Evolutionary conservation across 2,888 invertebrate genomes (phyloP).

Genomic region (Eristalis intricaria): DNA sequence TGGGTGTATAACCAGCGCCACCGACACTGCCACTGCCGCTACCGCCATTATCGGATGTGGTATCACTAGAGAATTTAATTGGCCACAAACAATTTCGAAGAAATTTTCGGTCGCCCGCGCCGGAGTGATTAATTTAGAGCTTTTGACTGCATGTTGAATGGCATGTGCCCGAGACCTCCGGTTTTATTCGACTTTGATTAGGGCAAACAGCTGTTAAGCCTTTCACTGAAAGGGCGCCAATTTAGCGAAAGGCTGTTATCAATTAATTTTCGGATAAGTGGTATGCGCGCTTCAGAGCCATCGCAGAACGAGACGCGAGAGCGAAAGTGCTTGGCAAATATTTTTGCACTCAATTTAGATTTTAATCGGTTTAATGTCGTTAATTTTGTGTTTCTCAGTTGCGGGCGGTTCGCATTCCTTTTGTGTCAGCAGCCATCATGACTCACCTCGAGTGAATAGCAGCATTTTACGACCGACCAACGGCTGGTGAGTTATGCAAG

Average conservation of each 20-base stretch:
- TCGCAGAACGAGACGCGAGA: neutral
- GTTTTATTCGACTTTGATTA: conserved; percentile 56
- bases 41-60: conserved; percentile 17
- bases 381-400: conserved; percentile 9
- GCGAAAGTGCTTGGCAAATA: conserved; percentile 19
- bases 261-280: conserved; percentile 43
- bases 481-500: neutral
- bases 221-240: conserved; percentile 16
- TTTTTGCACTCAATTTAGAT: conserved; percentile 64
- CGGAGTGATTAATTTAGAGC: conserved; percentile 60
- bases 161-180: neutral
- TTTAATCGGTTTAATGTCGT: conserved; percentile 51
- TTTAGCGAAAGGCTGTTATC: conserved; percentile 46
- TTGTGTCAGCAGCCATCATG: neutral
- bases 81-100: conserved; percentile 41
- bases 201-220: conserved; percentile 38
- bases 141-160: conserved; percentile 44
- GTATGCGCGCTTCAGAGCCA: neutral
- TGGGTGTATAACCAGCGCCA: neutral
- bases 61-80: conserved; percentile 56
- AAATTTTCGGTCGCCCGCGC: conserved; percentile 44
- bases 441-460: neutral
- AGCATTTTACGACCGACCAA: neutral
- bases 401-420: neutral
- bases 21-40: neutral